phyloP scores from a whole-genome alignment of 2,888 invertebrate genomes.

The Sesia bembeciformis region DNA sequence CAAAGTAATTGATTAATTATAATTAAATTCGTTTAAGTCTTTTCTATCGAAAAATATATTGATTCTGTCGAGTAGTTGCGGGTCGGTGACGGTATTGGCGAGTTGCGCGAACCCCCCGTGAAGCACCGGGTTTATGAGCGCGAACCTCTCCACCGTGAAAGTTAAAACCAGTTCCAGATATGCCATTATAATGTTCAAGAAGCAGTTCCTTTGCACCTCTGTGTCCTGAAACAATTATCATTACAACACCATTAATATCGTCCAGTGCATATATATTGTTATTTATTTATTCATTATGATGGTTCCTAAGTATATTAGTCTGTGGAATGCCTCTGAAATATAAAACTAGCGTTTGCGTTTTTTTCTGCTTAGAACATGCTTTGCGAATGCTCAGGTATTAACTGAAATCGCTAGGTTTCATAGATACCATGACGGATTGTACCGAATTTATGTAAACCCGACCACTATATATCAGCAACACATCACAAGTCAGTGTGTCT shows the following conservation, averaged over 20 bases:
- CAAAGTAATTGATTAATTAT: constrained; percentile 54
- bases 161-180: constrained; percentile 85
- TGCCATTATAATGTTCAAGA: constrained; percentile 89
- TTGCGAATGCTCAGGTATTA: no score
- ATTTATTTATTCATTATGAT: no score
- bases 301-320: no score
- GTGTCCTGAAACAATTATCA: constrained; percentile 76
- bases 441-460: no score
- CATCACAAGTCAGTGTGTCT: no score
- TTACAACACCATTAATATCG: no score
- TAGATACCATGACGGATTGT: no score
- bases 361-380: no score
- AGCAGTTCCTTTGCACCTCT: constrained; percentile 87
- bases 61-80: constrained; percentile 64
- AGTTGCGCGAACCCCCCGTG: constrained; percentile 59
- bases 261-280: neutral
- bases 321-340: no score
- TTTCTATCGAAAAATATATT: constrained; percentile 71
- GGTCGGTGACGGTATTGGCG: constrained; percentile 60
- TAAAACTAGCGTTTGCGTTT: no score
- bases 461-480: no score
- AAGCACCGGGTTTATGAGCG: constrained; percentile 60
- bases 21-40: constrained; percentile 57
- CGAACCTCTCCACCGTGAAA: constrained; percentile 76
- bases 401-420: no score